Evolutionary conservation across 2,888 invertebrate genomes (phyloP), one percentile per base, ranked within the genome.

Genomic region (Mesorhabditis belari): DNA sequence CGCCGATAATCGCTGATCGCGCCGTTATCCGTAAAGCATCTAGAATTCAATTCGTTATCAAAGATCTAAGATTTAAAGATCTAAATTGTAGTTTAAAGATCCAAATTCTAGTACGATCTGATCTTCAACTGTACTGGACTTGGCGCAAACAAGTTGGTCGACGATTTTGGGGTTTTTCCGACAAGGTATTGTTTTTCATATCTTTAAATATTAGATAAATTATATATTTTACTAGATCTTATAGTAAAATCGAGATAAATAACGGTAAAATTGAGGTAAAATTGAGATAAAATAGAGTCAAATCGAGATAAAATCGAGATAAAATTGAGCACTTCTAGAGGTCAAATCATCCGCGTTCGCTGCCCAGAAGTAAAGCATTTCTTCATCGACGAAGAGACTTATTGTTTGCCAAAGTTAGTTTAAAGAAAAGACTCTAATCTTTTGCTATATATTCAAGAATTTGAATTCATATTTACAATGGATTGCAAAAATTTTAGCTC

Each of bases 91-190:
- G n/a, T n/a, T n/a, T n/a, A n/a, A n/a, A n/a, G n/a, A n/a, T n/a
- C n/a, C n/a, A n/a, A n/a, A 24, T 12, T 35, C n/a, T 35, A 60
- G 3, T 72, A 50, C 54, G 69, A 69, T 77, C 84, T 89, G 0
- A 83, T 91, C n/a, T 85, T 91, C 51, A 91, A 91, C 81, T 91
- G 91, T 72, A 85, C 87, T 1, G 91, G 92, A 5, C 77, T 91
- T 0, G 87, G 87, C 1, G 87, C 90, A 0, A 83, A 84, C 68
- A 67, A 83, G 6, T 80, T 91, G 0, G 85, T 87, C 0, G 83
- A 85, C 0, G 91, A 91, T 83, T 70, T 81, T 0, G 24, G 58
- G 35, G 51, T 70, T 2, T 82, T 82, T 59, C 86, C 91, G 2
- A 86, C 89, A 54, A 85, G 91, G 68, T 91, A 5, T 91, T 91